These are phyloP conservation scores for Parazoanthus swiftii DNA, from an alignment of 92 coral and sea anemone genomes.

Conservation along the genomic window DNA sequence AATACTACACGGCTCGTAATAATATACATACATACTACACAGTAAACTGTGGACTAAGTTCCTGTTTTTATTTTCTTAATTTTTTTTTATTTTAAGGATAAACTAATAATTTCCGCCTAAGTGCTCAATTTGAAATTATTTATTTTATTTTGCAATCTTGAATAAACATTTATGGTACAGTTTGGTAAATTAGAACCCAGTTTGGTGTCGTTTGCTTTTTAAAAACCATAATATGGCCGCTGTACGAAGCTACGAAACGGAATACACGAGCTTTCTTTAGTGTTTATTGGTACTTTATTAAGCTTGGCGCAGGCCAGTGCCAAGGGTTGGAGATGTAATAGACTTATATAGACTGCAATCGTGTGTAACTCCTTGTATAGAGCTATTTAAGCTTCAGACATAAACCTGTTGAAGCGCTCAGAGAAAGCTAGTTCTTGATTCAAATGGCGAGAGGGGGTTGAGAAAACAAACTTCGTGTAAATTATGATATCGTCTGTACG, in stretches of 20 bases:
- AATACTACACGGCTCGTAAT: too few species aligned
- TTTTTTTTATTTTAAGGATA: too few species aligned
- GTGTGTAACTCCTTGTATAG: not conserved
- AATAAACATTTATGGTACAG: too few species aligned
- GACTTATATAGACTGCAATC: not conserved
- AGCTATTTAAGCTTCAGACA: not conserved
- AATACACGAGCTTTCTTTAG: not conserved
- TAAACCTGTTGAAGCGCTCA: not conserved
- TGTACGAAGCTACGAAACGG: not conserved
- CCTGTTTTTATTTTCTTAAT: too few species aligned
- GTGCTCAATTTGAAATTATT: too few species aligned
- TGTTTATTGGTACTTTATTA: not conserved
- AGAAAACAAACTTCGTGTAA: not conserved
- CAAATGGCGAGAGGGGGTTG: not conserved
- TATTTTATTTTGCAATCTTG: too few species aligned
- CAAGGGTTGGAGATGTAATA: not conserved
- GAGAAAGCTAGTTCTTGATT: not conserved
- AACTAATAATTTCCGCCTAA: too few species aligned
- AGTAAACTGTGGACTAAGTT: too few species aligned
- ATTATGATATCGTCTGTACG: conserved; percentile 8
- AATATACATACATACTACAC: too few species aligned
- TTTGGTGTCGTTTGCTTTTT: not conserved
- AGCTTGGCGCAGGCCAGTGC: not conserved
- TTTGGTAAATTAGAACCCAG: not conserved
- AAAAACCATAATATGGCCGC: not conserved